Evolutionary conservation across 2,888 invertebrate species (phyloP).

Genomic region (Blastobasis lacticolella): DNA sequence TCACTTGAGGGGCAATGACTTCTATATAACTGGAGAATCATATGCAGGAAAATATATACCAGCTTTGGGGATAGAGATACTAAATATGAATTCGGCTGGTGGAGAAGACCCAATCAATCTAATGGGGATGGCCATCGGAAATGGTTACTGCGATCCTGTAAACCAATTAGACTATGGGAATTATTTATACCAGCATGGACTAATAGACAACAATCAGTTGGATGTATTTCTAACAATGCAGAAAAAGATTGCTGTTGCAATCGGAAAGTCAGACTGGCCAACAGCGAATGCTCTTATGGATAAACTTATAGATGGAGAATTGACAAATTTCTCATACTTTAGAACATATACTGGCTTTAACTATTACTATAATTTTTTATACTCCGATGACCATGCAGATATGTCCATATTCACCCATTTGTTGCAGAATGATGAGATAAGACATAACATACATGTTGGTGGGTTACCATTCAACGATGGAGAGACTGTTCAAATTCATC

Average conservation of each 20-base stretch:
- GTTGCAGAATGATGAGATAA: slow-evolving; percentile 46
- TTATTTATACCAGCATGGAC: slow-evolving; percentile 11
- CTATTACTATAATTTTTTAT: slow-evolving; percentile 83
- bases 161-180: slow-evolving; percentile 10
- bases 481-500: slow-evolving; percentile 57
- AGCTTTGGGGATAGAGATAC: slow-evolving; percentile 67
- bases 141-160: slow-evolving; percentile 11
- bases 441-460: slow-evolving; percentile 77
- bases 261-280: slow-evolving; percentile 75
- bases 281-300: slow-evolving; percentile 82
- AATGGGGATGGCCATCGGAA: slow-evolving; percentile 13
- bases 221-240: slow-evolving; percentile 75
- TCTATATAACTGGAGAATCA: slow-evolving; percentile 77
- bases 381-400: slow-evolving; percentile 51
- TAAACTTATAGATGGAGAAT: slow-evolving; percentile 69
- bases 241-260: slow-evolving; percentile 68
- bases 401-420: slow-evolving; percentile 43
- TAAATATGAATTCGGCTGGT: slow-evolving; percentile 45
- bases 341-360: slow-evolving; percentile 81
- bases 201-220: slow-evolving; percentile 46
- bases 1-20: slow-evolving; percentile 60
- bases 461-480: slow-evolving; percentile 66
- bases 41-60: slow-evolving; percentile 75
- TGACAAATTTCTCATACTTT: slow-evolving; percentile 62
- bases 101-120: slow-evolving; percentile 55